Conservation (phyloP, 2,888 invertebrate species). For the Mamestra brassicae region DNA sequence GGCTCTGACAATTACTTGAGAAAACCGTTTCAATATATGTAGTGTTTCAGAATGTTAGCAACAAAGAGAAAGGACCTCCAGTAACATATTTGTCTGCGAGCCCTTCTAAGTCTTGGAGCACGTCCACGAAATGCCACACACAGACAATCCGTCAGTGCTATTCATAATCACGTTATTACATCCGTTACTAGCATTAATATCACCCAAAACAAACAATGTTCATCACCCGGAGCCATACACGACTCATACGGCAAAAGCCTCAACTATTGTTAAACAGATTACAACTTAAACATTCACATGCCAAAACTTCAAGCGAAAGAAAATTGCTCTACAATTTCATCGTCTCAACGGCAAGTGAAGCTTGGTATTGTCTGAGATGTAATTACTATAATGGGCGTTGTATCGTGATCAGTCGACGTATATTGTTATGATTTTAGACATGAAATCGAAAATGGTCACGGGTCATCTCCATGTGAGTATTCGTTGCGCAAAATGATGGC, state of each 20-base stretch:
- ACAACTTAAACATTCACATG: constrained; percentile 70
- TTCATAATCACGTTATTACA: constrained; percentile 76
- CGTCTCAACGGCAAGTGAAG: constrained; percentile 69
- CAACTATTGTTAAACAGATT: constrained; percentile 84
- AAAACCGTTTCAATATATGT: constrained; percentile 45
- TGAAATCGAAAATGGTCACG: constrained; percentile 87
- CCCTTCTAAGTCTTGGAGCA: constrained; percentile 56
- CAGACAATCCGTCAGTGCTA: constrained; percentile 76
- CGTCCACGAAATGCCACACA: constrained; percentile 76
- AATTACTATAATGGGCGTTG: constrained; percentile 86
- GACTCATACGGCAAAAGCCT: constrained; percentile 78
- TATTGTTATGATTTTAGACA: constrained; percentile 88
- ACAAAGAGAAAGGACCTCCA: constrained; percentile 55
- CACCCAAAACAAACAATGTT: constrained; percentile 86
- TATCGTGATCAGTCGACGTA: constrained; percentile 85
- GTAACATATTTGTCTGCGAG: constrained; percentile 47
- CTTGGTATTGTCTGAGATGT: constrained; percentile 77
- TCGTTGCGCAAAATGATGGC: constrained; percentile 81
- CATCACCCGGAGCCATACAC: constrained; percentile 88
- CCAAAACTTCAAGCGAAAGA: constrained; percentile 53
- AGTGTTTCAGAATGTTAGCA: constrained; percentile 34
- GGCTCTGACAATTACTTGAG: constrained; percentile 56
- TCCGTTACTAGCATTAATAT: constrained; percentile 78
- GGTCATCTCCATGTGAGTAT: constrained; percentile 83
- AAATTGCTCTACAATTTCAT: constrained; percentile 36